Conservation (phyloP, 2,113 vertebrate species). For the Percopsis transmontana region DNA sequence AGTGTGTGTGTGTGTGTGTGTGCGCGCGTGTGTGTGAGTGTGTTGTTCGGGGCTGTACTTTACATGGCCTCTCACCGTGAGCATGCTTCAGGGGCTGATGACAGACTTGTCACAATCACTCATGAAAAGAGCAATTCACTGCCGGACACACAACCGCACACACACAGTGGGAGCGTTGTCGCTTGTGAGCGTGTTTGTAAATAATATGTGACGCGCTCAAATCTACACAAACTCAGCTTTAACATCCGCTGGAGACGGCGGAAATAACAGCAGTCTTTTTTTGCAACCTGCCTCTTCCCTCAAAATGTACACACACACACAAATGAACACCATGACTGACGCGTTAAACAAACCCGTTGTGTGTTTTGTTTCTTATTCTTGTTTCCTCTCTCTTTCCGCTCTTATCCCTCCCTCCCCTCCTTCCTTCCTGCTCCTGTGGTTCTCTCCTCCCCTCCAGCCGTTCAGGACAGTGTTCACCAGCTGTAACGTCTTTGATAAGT, state of each 20-base stretch:
- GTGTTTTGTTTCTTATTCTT: neutral
- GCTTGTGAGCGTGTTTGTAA: neutral
- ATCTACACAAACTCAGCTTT: conserved; percentile 10
- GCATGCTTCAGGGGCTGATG: conserved; percentile 58
- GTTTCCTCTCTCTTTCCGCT: neutral
- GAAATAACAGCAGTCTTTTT: too few relatives aligned
- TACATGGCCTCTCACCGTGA: conserved; percentile 47
- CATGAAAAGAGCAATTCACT: conserved; percentile 70
- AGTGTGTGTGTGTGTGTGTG: neutral
- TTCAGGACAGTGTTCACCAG: conserved; percentile 79
- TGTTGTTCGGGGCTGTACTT: conserved; percentile 36
- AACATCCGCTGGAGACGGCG: too few relatives aligned
- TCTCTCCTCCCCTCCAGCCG: conserved; percentile 72
- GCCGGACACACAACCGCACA: conserved; percentile 9
- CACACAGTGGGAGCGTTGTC: neutral
- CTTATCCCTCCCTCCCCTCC: neutral
- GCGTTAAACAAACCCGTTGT: neutral
- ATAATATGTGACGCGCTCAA: neutral
- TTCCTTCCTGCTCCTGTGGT: neutral
- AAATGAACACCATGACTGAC: neutral
- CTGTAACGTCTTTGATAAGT: conserved; percentile 80
- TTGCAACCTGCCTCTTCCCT: too few relatives aligned
- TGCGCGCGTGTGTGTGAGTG: conserved; percentile 7
- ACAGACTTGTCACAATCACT: conserved; percentile 70
- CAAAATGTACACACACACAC: conserved; percentile 2